These are phyloP conservation scores for Oxyscelio sp. DNA, from an alignment of 2,888 invertebrate species.

Conservation along the genomic window DNA sequence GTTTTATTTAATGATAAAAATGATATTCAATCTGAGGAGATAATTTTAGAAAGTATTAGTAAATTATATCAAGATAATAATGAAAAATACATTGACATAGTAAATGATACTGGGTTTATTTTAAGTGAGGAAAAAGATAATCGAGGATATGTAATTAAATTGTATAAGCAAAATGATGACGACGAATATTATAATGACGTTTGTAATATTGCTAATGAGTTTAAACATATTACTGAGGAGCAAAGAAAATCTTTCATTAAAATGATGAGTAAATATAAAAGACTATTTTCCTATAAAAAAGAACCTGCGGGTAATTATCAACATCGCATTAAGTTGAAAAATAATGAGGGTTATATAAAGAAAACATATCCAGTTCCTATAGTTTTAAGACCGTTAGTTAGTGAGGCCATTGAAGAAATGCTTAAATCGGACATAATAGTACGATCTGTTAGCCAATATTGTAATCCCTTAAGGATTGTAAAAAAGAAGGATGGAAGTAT, in stretches of 20 bases:
- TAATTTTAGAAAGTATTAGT: too few relatives aligned
- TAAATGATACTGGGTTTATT: too few relatives aligned
- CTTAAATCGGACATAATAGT: constrained; percentile 78
- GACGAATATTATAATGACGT: background rate
- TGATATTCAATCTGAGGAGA: too few relatives aligned
- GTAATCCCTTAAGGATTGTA: constrained; percentile 81
- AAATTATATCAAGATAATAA: too few relatives aligned
- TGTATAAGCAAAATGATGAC: too few relatives aligned
- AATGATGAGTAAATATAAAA: constrained; percentile 7
- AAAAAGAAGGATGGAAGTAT: constrained; percentile 80
- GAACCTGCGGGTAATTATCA: constrained; percentile 65
- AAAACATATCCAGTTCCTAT: constrained; percentile 81
- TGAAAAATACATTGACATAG: too few relatives aligned
- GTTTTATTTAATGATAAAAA: too few relatives aligned
- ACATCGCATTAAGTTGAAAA: constrained; percentile 73
- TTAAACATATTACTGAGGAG: too few relatives aligned
- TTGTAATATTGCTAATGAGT: too few relatives aligned
- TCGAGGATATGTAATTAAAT: too few relatives aligned
- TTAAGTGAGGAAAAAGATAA: too few relatives aligned
- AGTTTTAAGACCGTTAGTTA: constrained; percentile 75
- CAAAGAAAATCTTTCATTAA: background rate
- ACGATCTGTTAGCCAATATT: constrained; percentile 76
- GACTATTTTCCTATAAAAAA: constrained; percentile 71
- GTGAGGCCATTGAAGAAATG: constrained; percentile 78
- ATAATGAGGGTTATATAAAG: background rate